phyloP scores from a whole-genome alignment of 23 tunicate species.

The Phallusia fumigata region DNA sequence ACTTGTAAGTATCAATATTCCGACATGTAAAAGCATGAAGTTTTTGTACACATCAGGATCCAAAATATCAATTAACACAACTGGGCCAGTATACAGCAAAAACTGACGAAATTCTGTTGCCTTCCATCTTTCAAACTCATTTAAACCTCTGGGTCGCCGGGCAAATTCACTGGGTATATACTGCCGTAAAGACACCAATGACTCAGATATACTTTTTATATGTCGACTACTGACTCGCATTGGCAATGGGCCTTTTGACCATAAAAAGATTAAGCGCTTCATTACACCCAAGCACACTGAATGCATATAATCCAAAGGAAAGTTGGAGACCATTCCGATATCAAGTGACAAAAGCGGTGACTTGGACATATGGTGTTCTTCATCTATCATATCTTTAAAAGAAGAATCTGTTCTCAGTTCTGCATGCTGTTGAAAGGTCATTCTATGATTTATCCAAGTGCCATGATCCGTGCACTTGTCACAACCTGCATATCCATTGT shows the following conservation, averaged over 20 bases:
- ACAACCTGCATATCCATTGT: slow-evolving; percentile 42
- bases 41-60: slow-evolving; percentile 24
- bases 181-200: background rate
- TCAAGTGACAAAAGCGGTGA: slow-evolving; percentile 20
- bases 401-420: slow-evolving; percentile 26
- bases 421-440: slow-evolving; percentile 31
- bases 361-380: slow-evolving; percentile 22
- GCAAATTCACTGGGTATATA: slow-evolving; percentile 36
- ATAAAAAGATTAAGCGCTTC: slow-evolving; percentile 15
- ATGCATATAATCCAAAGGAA: slow-evolving; percentile 50
- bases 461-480: slow-evolving; percentile 43
- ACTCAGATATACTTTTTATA: slow-evolving; percentile 27
- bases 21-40: slow-evolving; percentile 43
- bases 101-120: slow-evolving; percentile 46
- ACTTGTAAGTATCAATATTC: slow-evolving; percentile 3
- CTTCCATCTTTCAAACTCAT: slow-evolving; percentile 49
- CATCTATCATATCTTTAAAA: slow-evolving; percentile 28
- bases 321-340: slow-evolving; percentile 39
- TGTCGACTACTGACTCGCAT: slow-evolving; percentile 8
- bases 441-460: slow-evolving; percentile 24
- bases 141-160: slow-evolving; percentile 33
- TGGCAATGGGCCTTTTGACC: slow-evolving; percentile 23
- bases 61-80: slow-evolving; percentile 14
- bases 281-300: slow-evolving; percentile 41
- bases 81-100: slow-evolving; percentile 38